Evolutionary conservation across 2,113 vertebrate species (phyloP).

Genomic region (Penelope pileata): DNA sequence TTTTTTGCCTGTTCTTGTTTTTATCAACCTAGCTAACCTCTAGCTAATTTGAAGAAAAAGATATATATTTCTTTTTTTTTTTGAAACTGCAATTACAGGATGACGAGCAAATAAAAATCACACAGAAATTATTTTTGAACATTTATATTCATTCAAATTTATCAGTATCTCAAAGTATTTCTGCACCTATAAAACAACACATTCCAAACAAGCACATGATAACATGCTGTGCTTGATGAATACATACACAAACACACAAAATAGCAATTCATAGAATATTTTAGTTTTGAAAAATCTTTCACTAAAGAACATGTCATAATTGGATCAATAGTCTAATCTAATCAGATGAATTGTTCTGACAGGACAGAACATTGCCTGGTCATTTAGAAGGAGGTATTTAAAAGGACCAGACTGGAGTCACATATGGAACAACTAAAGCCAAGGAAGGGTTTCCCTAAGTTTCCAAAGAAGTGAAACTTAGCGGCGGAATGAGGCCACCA

Average conservation of each 20-base stretch:
- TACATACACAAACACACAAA: neutral
- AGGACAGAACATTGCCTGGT: neutral
- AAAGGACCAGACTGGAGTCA: neutral
- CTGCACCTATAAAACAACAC: neutral
- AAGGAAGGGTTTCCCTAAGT: neutral
- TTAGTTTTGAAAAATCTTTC: neutral
- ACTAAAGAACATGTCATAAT: neutral
- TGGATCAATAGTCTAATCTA: neutral
- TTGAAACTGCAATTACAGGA: neutral
- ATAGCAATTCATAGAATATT: neutral
- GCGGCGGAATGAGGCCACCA: neutral
- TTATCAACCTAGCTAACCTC: too few species aligned
- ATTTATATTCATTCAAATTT: neutral
- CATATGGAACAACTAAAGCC: neutral
- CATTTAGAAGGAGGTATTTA: neutral
- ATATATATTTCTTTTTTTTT: neutral
- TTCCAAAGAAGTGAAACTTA: neutral
- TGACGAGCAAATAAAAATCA: neutral
- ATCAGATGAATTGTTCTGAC: neutral
- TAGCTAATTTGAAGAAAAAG: neutral
- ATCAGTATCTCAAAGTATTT: neutral
- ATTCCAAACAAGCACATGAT: neutral
- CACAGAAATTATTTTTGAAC: neutral
- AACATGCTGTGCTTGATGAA: neutral
- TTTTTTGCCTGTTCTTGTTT: neutral